Evolutionary conservation across 2,888 invertebrate genomes (phyloP), one percentile per base, ranked within the genome.

Genomic region (Proisotoma minuta): DNA sequence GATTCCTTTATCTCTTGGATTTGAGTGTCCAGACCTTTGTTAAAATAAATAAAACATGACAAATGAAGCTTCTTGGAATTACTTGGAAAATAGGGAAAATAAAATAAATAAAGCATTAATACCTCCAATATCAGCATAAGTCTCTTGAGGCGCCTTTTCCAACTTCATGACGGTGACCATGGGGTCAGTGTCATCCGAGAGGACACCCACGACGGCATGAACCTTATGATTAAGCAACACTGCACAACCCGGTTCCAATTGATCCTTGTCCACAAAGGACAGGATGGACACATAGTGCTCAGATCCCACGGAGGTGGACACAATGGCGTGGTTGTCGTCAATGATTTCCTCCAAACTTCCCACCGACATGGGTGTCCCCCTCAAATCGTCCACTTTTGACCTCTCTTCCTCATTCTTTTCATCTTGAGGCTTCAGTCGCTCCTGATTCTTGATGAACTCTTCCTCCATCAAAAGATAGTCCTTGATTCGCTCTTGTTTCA

Each of bases 81-180:
- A 8, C 8, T 15, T 34, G 15, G n/a, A n/a, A n/a, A n/a, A n/a
- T n/a, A n/a, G n/a, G 18, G 22, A 24, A 0, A 56, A 62, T 63
- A 56, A 69, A 18, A 5, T 10, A 10, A 47, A 10, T 47, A 8
- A 8, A 24, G 34, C 8, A 8, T 8, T 15, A 20, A 24, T 23
- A 78, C 81, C 97, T 76, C 97, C 97, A 78, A 98, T 98, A 80
- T 96, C 99, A 15, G 98, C 98, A 78, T 99, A 99, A 0, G 98
- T 99, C 80, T 99, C 99, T 78, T 96, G 97, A 1, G 99, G 99
- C 8, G 99, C 99, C 77, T 99, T 99, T 77, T 99, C 99, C 50
- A 99, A 80, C 78, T 99, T 99, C 99, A 99, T 99, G 1, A 99
- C 99, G 12, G 97, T 98, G 2, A 99, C 99, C 98, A 99, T 99